A percentile compares a stretch with the other conserved stretches of the same genome.
Evolutionary conservation across 2,113 vertebrate species (phyloP).

Genomic region (Bagarius yarrelli): DNA sequence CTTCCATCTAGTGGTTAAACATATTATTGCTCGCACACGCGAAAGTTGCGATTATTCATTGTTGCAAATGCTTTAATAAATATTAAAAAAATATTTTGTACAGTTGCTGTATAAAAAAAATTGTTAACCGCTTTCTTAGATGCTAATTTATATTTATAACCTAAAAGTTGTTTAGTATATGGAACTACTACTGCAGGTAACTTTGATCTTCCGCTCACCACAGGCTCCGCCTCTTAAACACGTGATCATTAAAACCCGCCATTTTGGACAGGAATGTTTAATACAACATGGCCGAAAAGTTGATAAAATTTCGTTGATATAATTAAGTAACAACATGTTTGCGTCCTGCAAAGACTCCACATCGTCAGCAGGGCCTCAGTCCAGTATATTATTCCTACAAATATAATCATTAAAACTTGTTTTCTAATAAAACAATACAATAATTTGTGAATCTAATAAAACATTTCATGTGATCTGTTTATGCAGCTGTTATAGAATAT

Average conservation of each 20-base stretch:
- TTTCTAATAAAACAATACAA: background rate
- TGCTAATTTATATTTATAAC: background rate
- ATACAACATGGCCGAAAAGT: background rate
- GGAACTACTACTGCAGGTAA: background rate
- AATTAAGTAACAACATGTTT: background rate
- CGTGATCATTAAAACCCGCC: background rate
- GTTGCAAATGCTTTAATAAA: background rate
- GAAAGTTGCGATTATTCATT: background rate
- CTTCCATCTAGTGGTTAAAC: constrained; percentile 26
- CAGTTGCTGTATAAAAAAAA: background rate
- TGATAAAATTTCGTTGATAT: background rate
- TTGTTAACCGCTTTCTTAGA: too few species aligned
- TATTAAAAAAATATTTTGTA: background rate
- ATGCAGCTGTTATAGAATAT: background rate
- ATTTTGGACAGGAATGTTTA: constrained; percentile 3
- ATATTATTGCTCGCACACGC: background rate
- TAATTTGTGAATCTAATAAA: background rate
- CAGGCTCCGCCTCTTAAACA: background rate
- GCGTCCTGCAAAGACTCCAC: background rate
- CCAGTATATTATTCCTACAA: background rate
- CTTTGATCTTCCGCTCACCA: background rate
- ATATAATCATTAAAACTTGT: constrained; percentile 6
- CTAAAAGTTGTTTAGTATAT: background rate
- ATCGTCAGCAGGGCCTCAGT: background rate
- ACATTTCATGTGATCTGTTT: background rate